Conservation (phyloP, 2,888 invertebrate species). For the Ceramica pisi region DNA sequence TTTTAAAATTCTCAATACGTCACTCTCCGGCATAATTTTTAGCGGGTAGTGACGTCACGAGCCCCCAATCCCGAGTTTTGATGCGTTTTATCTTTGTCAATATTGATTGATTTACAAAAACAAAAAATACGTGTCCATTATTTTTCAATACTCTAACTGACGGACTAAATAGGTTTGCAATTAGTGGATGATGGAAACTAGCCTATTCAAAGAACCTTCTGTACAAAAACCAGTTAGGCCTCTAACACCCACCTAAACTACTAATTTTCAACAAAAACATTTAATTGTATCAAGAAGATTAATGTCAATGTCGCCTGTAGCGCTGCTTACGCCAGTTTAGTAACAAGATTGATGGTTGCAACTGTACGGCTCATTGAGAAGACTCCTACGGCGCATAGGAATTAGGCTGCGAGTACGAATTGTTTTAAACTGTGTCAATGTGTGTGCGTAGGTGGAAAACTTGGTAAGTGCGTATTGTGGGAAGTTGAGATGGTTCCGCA, state of each 20-base stretch:
- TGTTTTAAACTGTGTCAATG: constrained; percentile 56
- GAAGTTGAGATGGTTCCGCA: constrained; percentile 7
- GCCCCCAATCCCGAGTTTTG: too few relatives aligned
- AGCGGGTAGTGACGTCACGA: too few relatives aligned
- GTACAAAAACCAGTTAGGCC: not conserved
- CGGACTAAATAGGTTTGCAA: too few relatives aligned
- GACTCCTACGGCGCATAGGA: constrained; percentile 50
- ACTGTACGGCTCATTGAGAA: constrained; percentile 43
- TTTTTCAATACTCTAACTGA: too few relatives aligned
- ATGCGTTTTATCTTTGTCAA: too few relatives aligned
- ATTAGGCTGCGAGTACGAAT: constrained; percentile 36
- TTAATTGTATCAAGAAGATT: constrained; percentile 27
- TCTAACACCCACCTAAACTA: not conserved
- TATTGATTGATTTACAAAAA: too few relatives aligned
- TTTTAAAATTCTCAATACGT: too few relatives aligned
- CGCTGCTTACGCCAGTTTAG: constrained; percentile 34
- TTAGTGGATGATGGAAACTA: too few relatives aligned
- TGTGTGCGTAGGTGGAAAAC: constrained; percentile 34
- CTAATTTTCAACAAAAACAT: constrained; percentile 28
- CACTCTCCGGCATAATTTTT: too few relatives aligned
- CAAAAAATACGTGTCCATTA: too few relatives aligned
- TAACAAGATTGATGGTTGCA: constrained; percentile 56
- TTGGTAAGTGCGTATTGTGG: not conserved
- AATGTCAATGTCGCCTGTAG: constrained; percentile 43
- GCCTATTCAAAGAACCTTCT: too few relatives aligned